A percentile compares a stretch with the other conserved stretches of the same genome.
phyloP scores from a whole-genome alignment of 2,797 vertebrate genomes.

The Crenichthys baileyi region DNA sequence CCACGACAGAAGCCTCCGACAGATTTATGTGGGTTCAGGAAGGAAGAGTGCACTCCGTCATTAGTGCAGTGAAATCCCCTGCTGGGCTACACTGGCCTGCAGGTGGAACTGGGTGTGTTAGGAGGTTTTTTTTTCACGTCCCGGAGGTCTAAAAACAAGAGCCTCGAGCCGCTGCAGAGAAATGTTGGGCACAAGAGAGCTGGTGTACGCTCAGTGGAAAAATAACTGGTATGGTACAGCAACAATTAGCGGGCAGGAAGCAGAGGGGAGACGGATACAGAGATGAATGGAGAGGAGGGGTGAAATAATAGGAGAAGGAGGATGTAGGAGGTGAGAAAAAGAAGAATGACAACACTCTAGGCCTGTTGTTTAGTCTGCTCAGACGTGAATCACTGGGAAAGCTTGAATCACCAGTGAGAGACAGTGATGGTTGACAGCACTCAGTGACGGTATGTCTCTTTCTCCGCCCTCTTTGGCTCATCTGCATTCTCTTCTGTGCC shows the following conservation, averaged over 20 bases:
- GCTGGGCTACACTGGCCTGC: conserved; percentile 62
- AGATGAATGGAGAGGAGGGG: conserved; percentile 67
- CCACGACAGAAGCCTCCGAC: conserved; percentile 69
- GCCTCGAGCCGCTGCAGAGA: conserved; percentile 56
- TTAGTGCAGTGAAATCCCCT: conserved; percentile 75
- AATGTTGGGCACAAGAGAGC: conserved; percentile 48
- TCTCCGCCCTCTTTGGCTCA: conserved; percentile 67
- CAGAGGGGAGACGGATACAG: conserved; percentile 57
- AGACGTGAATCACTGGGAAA: conserved; percentile 80
- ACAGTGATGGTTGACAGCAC: conserved; percentile 65
- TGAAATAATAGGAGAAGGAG: conserved; percentile 53
- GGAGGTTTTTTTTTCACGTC: conserved; percentile 70
- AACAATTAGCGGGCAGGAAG: conserved; percentile 72
- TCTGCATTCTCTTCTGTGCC: conserved; percentile 12
- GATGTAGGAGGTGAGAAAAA: conserved; percentile 47
- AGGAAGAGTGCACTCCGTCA: conserved; percentile 78
- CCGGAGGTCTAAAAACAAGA: conserved; percentile 70
- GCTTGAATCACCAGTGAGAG: conserved; percentile 77
- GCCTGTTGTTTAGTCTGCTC: conserved; percentile 40
- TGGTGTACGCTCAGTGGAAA: conserved; percentile 44
- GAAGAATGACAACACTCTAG: conserved; percentile 42
- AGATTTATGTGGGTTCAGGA: conserved; percentile 85
- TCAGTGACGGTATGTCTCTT: conserved; percentile 81
- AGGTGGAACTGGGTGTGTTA: conserved; percentile 69
- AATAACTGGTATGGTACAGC: conserved; percentile 52